Evolutionary conservation across 2,113 vertebrate genomes (phyloP).

Genomic region (Embiotoca jacksoni): DNA sequence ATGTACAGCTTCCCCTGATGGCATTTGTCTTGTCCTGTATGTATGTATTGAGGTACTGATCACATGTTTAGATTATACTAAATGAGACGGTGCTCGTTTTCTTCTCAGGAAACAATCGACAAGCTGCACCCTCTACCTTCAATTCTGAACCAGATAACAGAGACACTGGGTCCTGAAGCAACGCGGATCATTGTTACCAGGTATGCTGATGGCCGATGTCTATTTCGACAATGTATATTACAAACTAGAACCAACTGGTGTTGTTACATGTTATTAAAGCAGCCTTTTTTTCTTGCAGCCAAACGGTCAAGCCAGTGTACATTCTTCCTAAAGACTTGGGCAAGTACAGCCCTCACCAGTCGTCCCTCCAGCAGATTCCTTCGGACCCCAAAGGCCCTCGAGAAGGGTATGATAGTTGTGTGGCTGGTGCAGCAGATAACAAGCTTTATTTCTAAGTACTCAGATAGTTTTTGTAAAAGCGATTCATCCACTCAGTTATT

Average conservation of each 20-base stretch:
- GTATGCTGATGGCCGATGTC: conserved; percentile 31
- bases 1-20: too few species aligned
- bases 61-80: neutral
- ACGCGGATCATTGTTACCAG: conserved; percentile 73
- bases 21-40: neutral
- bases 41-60: neutral
- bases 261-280: neutral
- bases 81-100: conserved; percentile 16
- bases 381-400: conserved; percentile 72
- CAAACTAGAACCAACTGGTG: neutral
- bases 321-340: conserved; percentile 86
- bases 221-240: neutral
- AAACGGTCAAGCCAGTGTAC: conserved; percentile 83
- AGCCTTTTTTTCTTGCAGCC: conserved; percentile 64
- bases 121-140: conserved; percentile 91
- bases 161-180: conserved; percentile 75
- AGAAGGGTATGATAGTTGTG: conserved; percentile 57
- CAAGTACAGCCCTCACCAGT: conserved; percentile 88
- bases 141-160: conserved; percentile 91
- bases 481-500: neutral
- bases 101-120: conserved; percentile 85
- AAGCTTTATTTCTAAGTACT: neutral
- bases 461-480: neutral
- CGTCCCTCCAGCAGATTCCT: conserved; percentile 85
- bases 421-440: neutral